Evolutionary conservation across 2,797 vertebrate genomes (phyloP), one percentile per base, ranked within the genome.

Genomic region (Scyliorhinus canicula): DNA sequence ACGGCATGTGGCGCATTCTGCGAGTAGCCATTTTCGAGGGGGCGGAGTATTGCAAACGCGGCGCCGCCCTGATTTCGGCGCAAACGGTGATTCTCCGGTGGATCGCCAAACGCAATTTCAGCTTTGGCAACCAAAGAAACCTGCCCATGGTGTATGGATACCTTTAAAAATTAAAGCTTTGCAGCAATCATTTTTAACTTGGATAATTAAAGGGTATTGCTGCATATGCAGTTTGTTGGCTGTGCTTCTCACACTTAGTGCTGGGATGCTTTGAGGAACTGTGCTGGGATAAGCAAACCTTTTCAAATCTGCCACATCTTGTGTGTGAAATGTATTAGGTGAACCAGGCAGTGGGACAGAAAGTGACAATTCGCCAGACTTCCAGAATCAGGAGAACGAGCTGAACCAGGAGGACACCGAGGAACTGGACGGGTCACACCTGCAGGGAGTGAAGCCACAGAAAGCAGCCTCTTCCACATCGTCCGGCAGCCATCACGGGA

Each of bases 361-460:
- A 95, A 99, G 99, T 7, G 99, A 99, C 96, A 97, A 98, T 0
- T 99, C 99, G 65, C 99, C 99, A 52, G 99, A 99, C 95, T 99
- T 99, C 91, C 99, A 99, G 97, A 99, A 99, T 96, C 99, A 99
- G 96, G 99, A 99, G 95, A 99, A 99, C 3, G 99, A 99, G 96
- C 99, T 99, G 1, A 98, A 95, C 96, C 99, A 99, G 96, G 99
- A 99, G 96, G 99, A 99, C 96, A 97, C 98, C 0, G 99, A 99
- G 95, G 99, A 99, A 77, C 97, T 98, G 93, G 99, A 99, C 94
- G 98, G 98, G 0, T 97, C 99, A 0, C 93, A 94, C 47, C 96
- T 99, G 96, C 99, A 99, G 96, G 98, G 99, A 96, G 98, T 99
- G 95, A 99, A 99, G 95, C 98, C 99, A 52, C 99, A 99, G 96